Evolutionary conservation across 35 echinoderm and acorn worm genomes (phyloP).

Genomic region (Holothuria glaberrima): DNA sequence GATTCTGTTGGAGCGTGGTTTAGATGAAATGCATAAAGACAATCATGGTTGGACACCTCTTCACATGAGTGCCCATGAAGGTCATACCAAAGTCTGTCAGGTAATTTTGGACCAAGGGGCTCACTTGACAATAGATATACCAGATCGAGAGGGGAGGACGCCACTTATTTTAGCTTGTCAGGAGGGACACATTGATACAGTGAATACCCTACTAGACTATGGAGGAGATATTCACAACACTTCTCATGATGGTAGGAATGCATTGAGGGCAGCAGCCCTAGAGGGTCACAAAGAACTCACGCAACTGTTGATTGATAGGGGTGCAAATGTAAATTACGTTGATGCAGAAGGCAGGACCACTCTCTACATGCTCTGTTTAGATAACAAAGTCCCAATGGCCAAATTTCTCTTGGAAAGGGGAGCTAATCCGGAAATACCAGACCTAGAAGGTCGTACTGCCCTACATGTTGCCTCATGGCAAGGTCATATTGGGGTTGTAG

Average conservation of each 20-base stretch:
- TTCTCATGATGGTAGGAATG: constrained; percentile 93
- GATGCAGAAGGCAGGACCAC: constrained; percentile 97
- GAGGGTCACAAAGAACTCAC: constrained; percentile 90
- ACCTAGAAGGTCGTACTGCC: constrained; percentile 91
- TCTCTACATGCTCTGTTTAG: constrained; percentile 91
- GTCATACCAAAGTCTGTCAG: constrained; percentile 88
- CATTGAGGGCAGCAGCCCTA: constrained; percentile 80
- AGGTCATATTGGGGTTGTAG: constrained; percentile 87
- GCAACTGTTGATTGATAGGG: constrained; percentile 70
- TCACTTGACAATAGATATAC: constrained; percentile 80
- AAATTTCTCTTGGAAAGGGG: constrained; percentile 72
- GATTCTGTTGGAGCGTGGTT: constrained; percentile 86
- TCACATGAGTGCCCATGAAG: constrained; percentile 95
- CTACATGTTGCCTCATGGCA: constrained; percentile 99
- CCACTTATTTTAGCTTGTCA: constrained; percentile 93
- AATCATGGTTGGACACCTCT: constrained; percentile 97
- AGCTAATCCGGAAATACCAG: constrained; percentile 79
- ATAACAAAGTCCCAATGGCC: constrained; percentile 90
- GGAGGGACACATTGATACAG: constrained; percentile 86
- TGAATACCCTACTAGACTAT: constrained; percentile 71
- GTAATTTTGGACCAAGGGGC: constrained; percentile 82
- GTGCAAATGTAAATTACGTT: constrained; percentile 87
- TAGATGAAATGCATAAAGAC: constrained; percentile 99
- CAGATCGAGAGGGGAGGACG: constrained; percentile 92
- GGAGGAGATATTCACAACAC: constrained; percentile 71